Percentiles rank a stretch among this genome's conserved stretches.
These are phyloP conservation scores for Clanis bilineata DNA, from an alignment of 2,888 invertebrate species.

Conservation along the genomic window DNA sequence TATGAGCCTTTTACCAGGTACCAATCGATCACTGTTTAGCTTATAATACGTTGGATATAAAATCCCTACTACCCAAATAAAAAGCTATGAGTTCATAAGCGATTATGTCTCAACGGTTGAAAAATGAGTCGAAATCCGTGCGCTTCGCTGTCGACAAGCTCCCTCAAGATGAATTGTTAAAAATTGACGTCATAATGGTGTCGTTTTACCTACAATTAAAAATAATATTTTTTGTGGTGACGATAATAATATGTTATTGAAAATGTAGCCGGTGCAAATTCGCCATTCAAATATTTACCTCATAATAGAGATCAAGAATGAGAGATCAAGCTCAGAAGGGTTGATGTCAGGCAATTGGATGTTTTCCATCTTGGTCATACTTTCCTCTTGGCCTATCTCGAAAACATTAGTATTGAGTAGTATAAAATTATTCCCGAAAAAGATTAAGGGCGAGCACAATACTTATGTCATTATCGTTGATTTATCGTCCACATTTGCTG, in stretches of 20 bases:
- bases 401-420: too few species aligned
- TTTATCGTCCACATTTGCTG: background rate
- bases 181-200: conserved; percentile 60
- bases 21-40: conserved; percentile 35
- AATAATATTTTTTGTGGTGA: conserved; percentile 22
- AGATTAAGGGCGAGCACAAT: background rate
- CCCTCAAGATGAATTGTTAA: conserved; percentile 66
- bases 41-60: conserved; percentile 66
- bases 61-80: conserved; percentile 67
- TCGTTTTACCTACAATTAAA: too few species aligned
- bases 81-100: conserved; percentile 71
- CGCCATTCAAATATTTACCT: too few species aligned
- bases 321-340: too few species aligned
- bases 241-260: too few species aligned
- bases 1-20: background rate
- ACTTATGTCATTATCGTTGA: background rate
- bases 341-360: too few species aligned
- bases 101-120: conserved; percentile 74
- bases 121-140: conserved; percentile 71
- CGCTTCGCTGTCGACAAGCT: conserved; percentile 40
- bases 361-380: too few species aligned
- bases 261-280: too few species aligned
- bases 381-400: too few species aligned
- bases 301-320: too few species aligned
- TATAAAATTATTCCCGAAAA: background rate